Percentiles rank a stretch among this genome's conserved stretches.
Conservation (phyloP, 2,888 invertebrate species). For the Diadegma fenestrale region DNA sequence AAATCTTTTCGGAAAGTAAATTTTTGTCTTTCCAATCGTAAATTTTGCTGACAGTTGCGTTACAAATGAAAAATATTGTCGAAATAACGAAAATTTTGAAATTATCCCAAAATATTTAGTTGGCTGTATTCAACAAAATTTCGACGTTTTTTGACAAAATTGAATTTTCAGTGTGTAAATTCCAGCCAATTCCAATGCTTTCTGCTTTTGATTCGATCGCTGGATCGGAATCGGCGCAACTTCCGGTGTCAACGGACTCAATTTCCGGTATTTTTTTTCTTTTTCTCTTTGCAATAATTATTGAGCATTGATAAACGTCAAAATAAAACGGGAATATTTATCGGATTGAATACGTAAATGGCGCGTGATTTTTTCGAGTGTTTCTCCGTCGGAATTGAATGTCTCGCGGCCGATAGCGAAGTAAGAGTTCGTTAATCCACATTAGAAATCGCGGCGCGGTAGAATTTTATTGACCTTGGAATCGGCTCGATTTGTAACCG, state of each 20-base stretch:
- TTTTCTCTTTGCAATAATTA: not conserved
- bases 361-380: slow-evolving; percentile 36
- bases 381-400: slow-evolving; percentile 41
- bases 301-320: not conserved
- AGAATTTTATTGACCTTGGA: slow-evolving; percentile 76
- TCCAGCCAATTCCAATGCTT: too few species aligned
- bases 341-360: slow-evolving; percentile 23
- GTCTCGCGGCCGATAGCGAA: slow-evolving; percentile 47
- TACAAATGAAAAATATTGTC: too few species aligned
- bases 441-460: slow-evolving; percentile 70
- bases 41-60: too few species aligned
- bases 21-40: too few species aligned
- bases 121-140: too few species aligned
- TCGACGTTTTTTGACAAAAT: too few species aligned
- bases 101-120: too few species aligned
- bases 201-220: not conserved
- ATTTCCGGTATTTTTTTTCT: not conserved
- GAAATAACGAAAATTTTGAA: too few species aligned
- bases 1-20: too few species aligned
- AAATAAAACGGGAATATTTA: slow-evolving; percentile 14
- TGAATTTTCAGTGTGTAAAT: too few species aligned
- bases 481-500: slow-evolving; percentile 68
- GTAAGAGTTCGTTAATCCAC: slow-evolving; percentile 63
- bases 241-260: not conserved
- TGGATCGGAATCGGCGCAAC: not conserved